These are phyloP conservation scores for Brachypalpus laphriformis DNA, from an alignment of 2,888 invertebrate genomes.

Conservation along the genomic window DNA sequence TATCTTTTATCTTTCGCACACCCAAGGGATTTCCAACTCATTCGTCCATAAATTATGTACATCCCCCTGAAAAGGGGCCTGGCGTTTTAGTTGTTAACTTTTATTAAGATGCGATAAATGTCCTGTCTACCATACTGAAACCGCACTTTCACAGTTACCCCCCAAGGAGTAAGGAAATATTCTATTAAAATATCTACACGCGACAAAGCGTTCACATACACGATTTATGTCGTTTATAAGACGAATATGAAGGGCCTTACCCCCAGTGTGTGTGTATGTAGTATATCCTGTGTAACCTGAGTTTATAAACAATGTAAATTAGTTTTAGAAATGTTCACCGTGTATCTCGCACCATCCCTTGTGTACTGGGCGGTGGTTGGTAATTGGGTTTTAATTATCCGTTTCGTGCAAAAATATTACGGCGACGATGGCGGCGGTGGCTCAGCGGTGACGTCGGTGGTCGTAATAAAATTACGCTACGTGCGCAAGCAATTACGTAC, in stretches of 20 bases:
- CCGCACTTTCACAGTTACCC: constrained; percentile 17
- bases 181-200: constrained; percentile 53
- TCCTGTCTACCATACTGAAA: constrained; percentile 25
- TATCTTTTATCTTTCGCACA: constrained; percentile 25
- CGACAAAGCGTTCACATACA: constrained; percentile 30
- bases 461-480: constrained; percentile 58
- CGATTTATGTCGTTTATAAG: constrained; percentile 48
- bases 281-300: constrained; percentile 29
- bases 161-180: constrained; percentile 35
- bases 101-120: constrained; percentile 66
- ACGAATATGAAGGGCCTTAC: constrained; percentile 22
- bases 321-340: constrained; percentile 60
- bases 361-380: constrained; percentile 38
- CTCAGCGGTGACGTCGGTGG: constrained; percentile 8
- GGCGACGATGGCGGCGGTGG: constrained; percentile 16
- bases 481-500: constrained; percentile 55
- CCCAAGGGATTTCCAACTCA: constrained; percentile 27
- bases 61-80: not conserved
- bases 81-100: constrained; percentile 45
- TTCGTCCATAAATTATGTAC: constrained; percentile 48
- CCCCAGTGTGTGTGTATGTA: constrained; percentile 8
- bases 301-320: constrained; percentile 66
- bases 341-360: constrained; percentile 13
- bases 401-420: constrained; percentile 56
- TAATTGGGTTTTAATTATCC: constrained; percentile 71